These are phyloP conservation scores for Lepidurus apus DNA, from an alignment of 1,140 invertebrate genomes.

Conservation along the genomic window DNA sequence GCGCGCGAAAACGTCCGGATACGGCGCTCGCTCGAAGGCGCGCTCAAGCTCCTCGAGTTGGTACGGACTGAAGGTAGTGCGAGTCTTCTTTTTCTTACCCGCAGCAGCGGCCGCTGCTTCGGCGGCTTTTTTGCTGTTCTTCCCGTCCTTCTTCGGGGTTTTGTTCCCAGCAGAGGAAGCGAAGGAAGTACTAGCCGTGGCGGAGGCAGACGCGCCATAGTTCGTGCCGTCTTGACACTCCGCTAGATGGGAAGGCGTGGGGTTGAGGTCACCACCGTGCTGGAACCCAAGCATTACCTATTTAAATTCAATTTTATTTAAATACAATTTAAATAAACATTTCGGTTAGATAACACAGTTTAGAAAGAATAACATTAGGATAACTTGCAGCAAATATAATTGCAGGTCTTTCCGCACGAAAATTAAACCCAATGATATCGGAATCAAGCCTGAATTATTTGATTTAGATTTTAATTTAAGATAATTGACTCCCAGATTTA, in stretches of 20 bases:
- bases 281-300: conserved; percentile 59
- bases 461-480: not conserved
- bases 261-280: conserved; percentile 38
- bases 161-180: conserved; percentile 25
- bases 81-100: conserved; percentile 89
- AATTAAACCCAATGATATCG: not conserved
- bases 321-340: not conserved
- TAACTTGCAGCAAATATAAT: too few relatives aligned
- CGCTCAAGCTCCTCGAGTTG: conserved; percentile 90
- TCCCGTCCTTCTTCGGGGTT: conserved; percentile 57
- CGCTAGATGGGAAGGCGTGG: conserved; percentile 33
- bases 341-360: too few relatives aligned
- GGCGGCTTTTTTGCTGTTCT: conserved; percentile 72
- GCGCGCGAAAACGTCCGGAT: conserved; percentile 92
- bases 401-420: not conserved
- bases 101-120: conserved; percentile 80
- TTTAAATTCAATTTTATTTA: conserved; percentile 20
- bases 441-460: not conserved
- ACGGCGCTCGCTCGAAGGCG: conserved; percentile 89
- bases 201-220: conserved; percentile 30
- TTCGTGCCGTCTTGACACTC: conserved; percentile 5
- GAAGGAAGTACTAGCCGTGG: conserved; percentile 24
- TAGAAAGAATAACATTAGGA: too few relatives aligned
- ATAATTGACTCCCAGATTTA: too few relatives aligned
- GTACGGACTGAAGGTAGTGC: conserved; percentile 93